A percentile compares a stretch with the other conserved stretches of the same genome.
These are phyloP conservation scores for Scophthalmus maximus DNA, from an alignment of 2,113 vertebrate species.

Conservation along the genomic window DNA sequence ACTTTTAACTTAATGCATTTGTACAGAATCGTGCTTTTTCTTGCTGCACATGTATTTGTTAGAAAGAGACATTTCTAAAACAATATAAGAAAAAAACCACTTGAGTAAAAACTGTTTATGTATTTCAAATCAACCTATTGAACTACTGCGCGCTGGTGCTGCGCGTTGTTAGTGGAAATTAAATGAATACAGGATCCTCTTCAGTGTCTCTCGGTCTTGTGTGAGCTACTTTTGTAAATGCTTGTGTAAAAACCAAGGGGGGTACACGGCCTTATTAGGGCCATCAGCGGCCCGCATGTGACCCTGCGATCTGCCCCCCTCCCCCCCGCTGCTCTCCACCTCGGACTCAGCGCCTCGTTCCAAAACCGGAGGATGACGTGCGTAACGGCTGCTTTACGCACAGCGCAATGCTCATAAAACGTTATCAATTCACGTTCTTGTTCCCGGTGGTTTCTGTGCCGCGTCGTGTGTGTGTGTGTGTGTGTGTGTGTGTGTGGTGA, in stretches of 20 bases:
- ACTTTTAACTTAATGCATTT: too few species aligned
- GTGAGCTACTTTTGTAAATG: conserved; percentile 38
- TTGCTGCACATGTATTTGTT: too few species aligned
- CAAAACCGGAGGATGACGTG: neutral
- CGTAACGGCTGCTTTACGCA: neutral
- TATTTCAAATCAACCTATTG: too few species aligned
- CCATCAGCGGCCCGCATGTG: conserved; percentile 40
- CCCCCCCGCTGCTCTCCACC: neutral
- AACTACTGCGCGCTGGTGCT: too few species aligned
- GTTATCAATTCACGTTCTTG: conserved; percentile 2
- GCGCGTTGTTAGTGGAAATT: conserved; percentile 25
- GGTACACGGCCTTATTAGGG: conserved; percentile 19
- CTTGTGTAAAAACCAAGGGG: conserved; percentile 36
- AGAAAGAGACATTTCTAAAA: too few species aligned
- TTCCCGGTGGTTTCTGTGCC: neutral
- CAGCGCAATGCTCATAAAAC: conserved; percentile 21
- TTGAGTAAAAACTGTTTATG: too few species aligned
- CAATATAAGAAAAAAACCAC: too few species aligned
- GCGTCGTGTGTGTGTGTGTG: too few species aligned
- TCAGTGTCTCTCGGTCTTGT: conserved; percentile 12
- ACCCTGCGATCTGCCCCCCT: neutral
- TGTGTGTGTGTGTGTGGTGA: conserved; percentile 72
- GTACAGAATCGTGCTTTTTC: too few species aligned
- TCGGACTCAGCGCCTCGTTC: neutral
- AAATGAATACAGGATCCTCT: conserved; percentile 41